Evolutionary conservation across 1,140 invertebrate species (phyloP).

Genomic region (Atta colombica): DNA sequence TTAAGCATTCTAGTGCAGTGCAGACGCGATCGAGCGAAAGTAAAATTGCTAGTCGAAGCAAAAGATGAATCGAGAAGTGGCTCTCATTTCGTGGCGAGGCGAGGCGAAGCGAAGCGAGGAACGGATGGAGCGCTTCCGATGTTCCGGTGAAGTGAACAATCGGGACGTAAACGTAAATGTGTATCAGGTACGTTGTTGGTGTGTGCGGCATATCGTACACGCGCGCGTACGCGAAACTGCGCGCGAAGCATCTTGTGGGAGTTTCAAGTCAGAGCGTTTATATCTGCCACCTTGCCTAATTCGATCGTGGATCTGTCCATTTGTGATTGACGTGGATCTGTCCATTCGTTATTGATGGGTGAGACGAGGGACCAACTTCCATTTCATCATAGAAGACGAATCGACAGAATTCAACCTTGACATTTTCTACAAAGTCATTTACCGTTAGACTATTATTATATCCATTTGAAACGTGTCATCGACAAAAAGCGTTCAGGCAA

Average conservation of each 20-base stretch:
- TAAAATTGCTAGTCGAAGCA: conserved; percentile 31
- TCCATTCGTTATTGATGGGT: neutral
- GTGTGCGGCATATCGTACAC: neutral
- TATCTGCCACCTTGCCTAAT: neutral
- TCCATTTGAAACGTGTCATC: neutral
- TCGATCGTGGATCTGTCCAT: neutral
- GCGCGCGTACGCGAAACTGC: conserved; percentile 16
- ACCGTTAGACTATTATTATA: neutral
- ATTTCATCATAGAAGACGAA: neutral
- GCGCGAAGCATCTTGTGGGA: conserved; percentile 16
- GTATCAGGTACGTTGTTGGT: conserved; percentile 21
- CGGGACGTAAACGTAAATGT: conserved; percentile 32
- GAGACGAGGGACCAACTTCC: neutral
- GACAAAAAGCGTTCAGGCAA: too few relatives aligned
- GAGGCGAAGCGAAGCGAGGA: conserved; percentile 22
- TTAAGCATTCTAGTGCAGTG: neutral
- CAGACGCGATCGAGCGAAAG: conserved; percentile 15
- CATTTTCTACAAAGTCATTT: neutral
- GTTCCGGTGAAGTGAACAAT: conserved; percentile 60
- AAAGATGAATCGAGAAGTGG: conserved; percentile 25
- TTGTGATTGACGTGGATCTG: neutral
- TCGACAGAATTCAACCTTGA: neutral
- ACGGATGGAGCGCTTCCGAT: conserved; percentile 57
- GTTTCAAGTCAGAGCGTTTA: neutral
- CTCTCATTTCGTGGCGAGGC: conserved; percentile 28